phyloP scores from a whole-genome alignment of 35 echinoderm and acorn worm species.

The Ophiothrix spiculata region DNA sequence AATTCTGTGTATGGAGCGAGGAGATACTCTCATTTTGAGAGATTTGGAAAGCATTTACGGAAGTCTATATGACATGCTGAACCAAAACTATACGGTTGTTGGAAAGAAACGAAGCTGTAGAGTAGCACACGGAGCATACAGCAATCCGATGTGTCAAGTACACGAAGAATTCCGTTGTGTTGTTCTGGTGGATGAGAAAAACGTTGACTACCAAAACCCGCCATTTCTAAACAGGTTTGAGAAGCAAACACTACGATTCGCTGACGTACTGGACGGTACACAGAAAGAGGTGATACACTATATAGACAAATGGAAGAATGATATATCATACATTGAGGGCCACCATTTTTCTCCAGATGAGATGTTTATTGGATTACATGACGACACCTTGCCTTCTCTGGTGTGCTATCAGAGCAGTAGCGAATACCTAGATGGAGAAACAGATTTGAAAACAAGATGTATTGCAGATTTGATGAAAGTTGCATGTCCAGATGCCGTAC shows the following conservation, averaged over 20 bases:
- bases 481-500: conserved; percentile 25
- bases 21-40: conserved; percentile 12
- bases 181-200: conserved; percentile 32
- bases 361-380: conserved; percentile 26
- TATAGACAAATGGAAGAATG: conserved; percentile 16
- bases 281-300: not conserved
- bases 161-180: conserved; percentile 28
- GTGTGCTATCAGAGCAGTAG: conserved; percentile 8
- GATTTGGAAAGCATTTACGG: conserved; percentile 36
- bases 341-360: conserved; percentile 18
- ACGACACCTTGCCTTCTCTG: conserved; percentile 32
- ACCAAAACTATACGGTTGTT: conserved; percentile 35
- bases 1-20: conserved; percentile 42
- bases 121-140: conserved; percentile 23
- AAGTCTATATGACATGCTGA: conserved; percentile 44
- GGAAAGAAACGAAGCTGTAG: conserved; percentile 33
- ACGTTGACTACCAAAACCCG: conserved; percentile 38
- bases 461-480: conserved; percentile 21
- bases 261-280: not conserved
- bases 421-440: not conserved
- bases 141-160: conserved; percentile 40
- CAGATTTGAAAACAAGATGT: conserved; percentile 1
- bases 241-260: conserved; percentile 32
- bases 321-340: not conserved
- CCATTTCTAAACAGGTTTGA: conserved; percentile 45